Conservation (phyloP, 2,888 invertebrate species). For the Meiosimyza platycephala region DNA sequence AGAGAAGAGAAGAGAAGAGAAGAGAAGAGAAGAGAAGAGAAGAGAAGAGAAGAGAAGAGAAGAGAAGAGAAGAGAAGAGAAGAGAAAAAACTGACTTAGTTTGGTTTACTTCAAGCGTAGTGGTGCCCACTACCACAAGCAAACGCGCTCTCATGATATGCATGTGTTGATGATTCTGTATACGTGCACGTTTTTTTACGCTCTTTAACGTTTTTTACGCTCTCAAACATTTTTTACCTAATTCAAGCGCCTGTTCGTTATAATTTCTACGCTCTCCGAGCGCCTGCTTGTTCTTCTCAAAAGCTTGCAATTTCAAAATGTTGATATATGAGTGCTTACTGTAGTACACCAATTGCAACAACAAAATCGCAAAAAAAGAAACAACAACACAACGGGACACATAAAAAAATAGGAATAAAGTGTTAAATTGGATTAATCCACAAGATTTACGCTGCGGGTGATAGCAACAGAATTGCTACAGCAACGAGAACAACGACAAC, state of each 20-base stretch:
- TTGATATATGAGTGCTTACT: too few species aligned
- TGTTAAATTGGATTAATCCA: slow-evolving; percentile 66
- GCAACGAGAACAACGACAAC: slow-evolving; percentile 39
- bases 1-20: slow-evolving; percentile 29
- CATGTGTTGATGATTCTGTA: too few species aligned
- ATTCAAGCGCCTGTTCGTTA: too few species aligned
- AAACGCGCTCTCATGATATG: too few species aligned
- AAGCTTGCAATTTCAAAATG: too few species aligned
- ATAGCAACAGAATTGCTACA: slow-evolving; percentile 53
- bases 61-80: slow-evolving; percentile 32
- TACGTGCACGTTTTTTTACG: too few species aligned
- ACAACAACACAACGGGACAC: slow-evolving; percentile 51
- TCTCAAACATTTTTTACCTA: too few species aligned
- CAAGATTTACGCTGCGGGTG: slow-evolving; percentile 65
- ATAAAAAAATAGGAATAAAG: slow-evolving; percentile 51
- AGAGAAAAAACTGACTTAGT: slow-evolving; percentile 1
- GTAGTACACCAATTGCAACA: not conserved
- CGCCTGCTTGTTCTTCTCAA: too few species aligned
- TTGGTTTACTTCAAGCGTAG: too few species aligned
- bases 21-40: slow-evolving; percentile 31
- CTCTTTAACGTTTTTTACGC: too few species aligned
- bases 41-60: slow-evolving; percentile 25
- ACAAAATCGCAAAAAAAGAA: slow-evolving; percentile 45
- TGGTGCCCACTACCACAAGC: too few species aligned
- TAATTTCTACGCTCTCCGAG: too few species aligned